These are phyloP conservation scores for Himalopsyche kuldschensis DNA, from an alignment of 2,888 invertebrate species.

Conservation along the genomic window DNA sequence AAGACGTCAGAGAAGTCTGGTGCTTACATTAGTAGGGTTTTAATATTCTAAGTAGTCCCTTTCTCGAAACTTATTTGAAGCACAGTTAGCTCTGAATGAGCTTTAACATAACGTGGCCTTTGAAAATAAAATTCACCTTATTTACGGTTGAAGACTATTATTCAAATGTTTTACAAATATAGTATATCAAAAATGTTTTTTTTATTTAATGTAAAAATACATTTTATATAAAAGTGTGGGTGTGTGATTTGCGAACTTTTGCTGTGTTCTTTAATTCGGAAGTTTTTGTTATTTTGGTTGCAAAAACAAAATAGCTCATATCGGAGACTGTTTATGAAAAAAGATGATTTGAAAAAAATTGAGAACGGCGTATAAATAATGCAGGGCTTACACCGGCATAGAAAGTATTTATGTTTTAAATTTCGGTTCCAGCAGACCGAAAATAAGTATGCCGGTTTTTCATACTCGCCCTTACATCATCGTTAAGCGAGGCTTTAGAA, in stretches of 20 bases:
- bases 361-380: neutral
- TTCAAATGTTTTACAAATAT: no score
- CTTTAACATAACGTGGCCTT: no score
- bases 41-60: no score
- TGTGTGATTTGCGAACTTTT: neutral
- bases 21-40: no score
- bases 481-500: neutral
- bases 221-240: neutral
- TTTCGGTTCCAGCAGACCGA: neutral
- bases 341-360: neutral
- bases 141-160: no score
- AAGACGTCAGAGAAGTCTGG: no score
- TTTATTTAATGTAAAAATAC: neutral
- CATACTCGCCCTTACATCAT: neutral
- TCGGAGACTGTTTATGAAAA: neutral
- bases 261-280: neutral
- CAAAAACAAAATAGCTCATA: neutral
- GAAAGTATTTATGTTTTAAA: neutral
- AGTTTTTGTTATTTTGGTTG: neutral
- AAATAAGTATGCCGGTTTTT: neutral
- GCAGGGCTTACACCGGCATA: neutral
- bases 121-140: no score
- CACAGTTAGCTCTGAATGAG: no score
- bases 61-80: no score
- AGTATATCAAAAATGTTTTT: neutral